Evolutionary conservation across 2,797 vertebrate genomes (phyloP).

Genomic region (Cyclopterus lumpus): DNA sequence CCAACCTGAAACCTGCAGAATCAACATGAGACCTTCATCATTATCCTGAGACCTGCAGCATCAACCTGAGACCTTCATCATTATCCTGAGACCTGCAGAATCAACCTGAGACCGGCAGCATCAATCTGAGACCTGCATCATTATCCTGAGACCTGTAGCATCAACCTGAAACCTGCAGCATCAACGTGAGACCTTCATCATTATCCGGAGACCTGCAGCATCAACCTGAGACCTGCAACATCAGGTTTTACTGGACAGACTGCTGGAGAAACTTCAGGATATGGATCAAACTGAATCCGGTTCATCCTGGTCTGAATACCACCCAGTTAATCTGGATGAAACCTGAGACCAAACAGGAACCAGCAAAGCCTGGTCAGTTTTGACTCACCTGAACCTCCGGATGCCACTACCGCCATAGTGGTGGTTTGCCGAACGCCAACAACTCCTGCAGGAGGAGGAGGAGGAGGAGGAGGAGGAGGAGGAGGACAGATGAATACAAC

Average conservation of each 20-base stretch:
- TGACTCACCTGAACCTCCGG: constrained; percentile 81
- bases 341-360: constrained; percentile 47
- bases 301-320: constrained; percentile 31
- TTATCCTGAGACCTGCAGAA: no score
- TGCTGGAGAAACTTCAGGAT: constrained; percentile 3
- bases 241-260: background rate
- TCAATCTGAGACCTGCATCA: no score
- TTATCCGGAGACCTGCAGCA: no score
- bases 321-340: constrained; percentile 50
- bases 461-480: background rate
- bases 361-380: constrained; percentile 64
- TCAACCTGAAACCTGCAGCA: no score
- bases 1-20: no score
- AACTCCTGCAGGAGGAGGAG: constrained; percentile 35
- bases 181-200: no score
- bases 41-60: no score
- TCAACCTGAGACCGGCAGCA: no score
- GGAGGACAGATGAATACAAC: constrained; percentile 38
- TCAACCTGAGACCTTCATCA: no score
- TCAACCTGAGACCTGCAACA: background rate
- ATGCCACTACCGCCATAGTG: constrained; percentile 13
- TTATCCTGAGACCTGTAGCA: no score
- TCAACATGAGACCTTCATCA: no score
- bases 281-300: constrained; percentile 13
- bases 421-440: constrained; percentile 64